Conservation (phyloP, 2,113 vertebrate species). For the Coreoperca whiteheadi region DNA sequence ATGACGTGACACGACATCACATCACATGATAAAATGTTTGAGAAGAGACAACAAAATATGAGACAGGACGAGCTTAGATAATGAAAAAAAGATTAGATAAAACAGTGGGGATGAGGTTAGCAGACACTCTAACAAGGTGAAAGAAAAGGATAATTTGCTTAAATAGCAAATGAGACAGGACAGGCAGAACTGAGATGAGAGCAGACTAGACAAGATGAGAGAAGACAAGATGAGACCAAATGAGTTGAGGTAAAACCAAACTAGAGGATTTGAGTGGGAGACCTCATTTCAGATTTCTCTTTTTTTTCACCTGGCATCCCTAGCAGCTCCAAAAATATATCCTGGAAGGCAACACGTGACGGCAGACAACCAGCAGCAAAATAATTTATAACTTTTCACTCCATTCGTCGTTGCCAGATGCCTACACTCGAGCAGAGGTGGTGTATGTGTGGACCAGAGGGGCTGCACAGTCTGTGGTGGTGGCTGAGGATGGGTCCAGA, state of each 20-base stretch:
- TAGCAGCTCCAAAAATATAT: constrained; percentile 34
- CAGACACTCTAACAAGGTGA: constrained; percentile 17
- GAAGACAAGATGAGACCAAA: constrained; percentile 27
- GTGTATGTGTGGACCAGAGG: constrained; percentile 97
- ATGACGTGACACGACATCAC: constrained; percentile 20
- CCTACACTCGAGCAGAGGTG: constrained; percentile 96
- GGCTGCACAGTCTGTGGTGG: constrained; percentile 94
- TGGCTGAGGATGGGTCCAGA: constrained; percentile 96
- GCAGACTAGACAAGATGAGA: constrained; percentile 24
- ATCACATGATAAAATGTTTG: constrained; percentile 8
- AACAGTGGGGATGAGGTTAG: background rate
- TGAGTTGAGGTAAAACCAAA: constrained; percentile 32
- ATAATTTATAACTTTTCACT: constrained; percentile 34
- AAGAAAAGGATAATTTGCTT: constrained; percentile 28
- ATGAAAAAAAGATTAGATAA: constrained; percentile 6
- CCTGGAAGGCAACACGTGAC: constrained; percentile 19
- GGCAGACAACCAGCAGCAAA: constrained; percentile 22
- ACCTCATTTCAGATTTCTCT: constrained; percentile 31
- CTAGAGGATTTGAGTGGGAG: constrained; percentile 12
- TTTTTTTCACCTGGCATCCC: constrained; percentile 29
- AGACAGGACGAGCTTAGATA: background rate
- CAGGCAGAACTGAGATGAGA: constrained; percentile 29
- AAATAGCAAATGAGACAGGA: constrained; percentile 41
- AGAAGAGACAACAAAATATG: background rate
- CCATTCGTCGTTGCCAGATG: constrained; percentile 83